Conservation (phyloP, 2,797 vertebrate species). For the Sebastes hubbsi region DNA sequence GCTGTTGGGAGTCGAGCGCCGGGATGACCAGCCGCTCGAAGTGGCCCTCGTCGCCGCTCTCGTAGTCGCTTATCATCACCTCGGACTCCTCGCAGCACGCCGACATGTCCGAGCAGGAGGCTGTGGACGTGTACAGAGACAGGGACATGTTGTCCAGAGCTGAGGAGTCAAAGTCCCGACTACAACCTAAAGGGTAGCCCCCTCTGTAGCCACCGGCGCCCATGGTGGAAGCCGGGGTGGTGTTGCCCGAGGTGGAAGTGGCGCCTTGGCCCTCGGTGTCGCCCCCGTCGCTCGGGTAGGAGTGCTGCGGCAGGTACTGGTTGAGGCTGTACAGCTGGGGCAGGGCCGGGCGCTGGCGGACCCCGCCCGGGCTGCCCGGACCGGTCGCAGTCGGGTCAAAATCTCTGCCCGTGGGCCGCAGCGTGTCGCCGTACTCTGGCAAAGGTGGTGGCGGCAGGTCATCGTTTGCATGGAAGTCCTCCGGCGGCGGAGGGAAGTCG, state of each 20-base stretch:
- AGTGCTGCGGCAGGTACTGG: constrained; percentile 91
- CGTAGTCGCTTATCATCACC: constrained; percentile 97
- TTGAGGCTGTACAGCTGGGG: constrained; percentile 91
- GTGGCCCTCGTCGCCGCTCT: constrained; percentile 93
- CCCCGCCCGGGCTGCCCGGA: constrained; percentile 78
- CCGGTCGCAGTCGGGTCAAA: constrained; percentile 80
- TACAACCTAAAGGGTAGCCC: constrained; percentile 83
- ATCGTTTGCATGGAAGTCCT: constrained; percentile 91
- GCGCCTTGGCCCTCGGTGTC: constrained; percentile 83
- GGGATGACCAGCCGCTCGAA: constrained; percentile 88
- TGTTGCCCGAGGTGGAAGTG: constrained; percentile 73
- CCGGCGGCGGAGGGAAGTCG: constrained; percentile 95
- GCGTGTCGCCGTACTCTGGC: constrained; percentile 89
- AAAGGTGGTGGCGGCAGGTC: constrained; percentile 92
- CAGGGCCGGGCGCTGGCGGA: constrained; percentile 85
- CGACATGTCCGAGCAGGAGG: constrained; percentile 98
- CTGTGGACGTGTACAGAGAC: constrained; percentile 93
- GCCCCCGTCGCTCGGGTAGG: constrained; percentile 87
- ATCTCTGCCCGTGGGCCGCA: constrained; percentile 80
- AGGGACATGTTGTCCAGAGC: constrained; percentile 90
- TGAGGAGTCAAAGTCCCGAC: constrained; percentile 88
- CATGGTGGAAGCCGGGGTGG: constrained; percentile 83
- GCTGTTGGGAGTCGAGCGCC: constrained; percentile 91
- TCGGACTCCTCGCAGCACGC: constrained; percentile 97
- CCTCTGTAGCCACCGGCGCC: constrained; percentile 83